A percentile compares a stretch with the other conserved stretches of the same genome.
phyloP scores from a whole-genome alignment of 2,113 vertebrate genomes.

The Ia io region DNA sequence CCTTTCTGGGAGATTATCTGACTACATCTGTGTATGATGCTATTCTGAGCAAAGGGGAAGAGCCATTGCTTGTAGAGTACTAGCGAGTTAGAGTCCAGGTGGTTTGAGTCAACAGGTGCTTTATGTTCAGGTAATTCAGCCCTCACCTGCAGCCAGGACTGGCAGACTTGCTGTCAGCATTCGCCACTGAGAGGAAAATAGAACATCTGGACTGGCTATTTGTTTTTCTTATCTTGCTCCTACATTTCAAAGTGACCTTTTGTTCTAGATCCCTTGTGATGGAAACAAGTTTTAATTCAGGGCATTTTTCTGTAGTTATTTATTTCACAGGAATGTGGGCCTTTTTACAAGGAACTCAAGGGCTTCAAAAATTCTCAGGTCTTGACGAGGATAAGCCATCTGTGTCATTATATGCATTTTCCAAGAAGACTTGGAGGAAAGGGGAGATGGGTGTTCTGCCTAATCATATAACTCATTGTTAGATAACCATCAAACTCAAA shows the following conservation, averaged over 20 bases:
- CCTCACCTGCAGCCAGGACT: neutral
- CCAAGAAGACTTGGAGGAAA: neutral
- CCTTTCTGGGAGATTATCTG: neutral
- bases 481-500: neutral
- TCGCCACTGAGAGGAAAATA: neutral
- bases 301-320: neutral
- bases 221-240: constrained; percentile 1
- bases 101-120: neutral
- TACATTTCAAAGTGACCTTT: constrained; percentile 38
- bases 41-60: neutral
- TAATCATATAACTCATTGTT: neutral
- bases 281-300: constrained; percentile 5
- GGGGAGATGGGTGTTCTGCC: neutral
- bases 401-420: neutral
- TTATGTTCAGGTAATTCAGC: neutral
- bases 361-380: neutral
- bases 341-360: neutral
- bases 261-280: constrained; percentile 34
- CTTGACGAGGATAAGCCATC: neutral
- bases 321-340: constrained; percentile 32
- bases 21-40: constrained; percentile 1
- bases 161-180: neutral
- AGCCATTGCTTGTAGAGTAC: constrained; percentile 47
- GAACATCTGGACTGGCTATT: neutral
- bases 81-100: constrained; percentile 40